Evolutionary conservation across 2,797 vertebrate species (phyloP), one percentile per base, ranked within the genome.

Genomic region (Holocentrus rufus): DNA sequence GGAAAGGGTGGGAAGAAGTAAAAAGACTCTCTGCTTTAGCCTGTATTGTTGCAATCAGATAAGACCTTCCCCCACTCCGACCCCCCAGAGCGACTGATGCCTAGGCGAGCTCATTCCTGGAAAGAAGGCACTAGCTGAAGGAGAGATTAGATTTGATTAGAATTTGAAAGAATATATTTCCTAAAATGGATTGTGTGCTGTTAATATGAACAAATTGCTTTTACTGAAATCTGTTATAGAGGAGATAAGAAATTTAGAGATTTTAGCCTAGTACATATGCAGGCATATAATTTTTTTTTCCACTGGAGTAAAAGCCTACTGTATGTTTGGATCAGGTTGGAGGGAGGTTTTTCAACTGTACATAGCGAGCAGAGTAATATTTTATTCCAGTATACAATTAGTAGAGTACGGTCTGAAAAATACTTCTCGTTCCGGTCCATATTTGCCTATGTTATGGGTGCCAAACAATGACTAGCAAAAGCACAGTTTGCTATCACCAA

Each of bases 381-480:
- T 63, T 81, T 61, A 52, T 60, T 76, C 46, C 58, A 69, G 5
- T 70, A 44, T 78, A 72, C 23, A 54, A 30, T 80, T 65, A 66
- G 57, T 71, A 71, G 27, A 52, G 60, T 65, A 59, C 34, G 75
- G 50, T 55, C 72, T 81, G 77, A 78, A 79, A 81, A 85, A 74
- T 77, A 75, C 83, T 82, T 85, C 81, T 90, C 85, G 74, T 81
- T 85, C 84, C 86, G 92, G 87, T 92, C 83, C 83, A 89, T 84
- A 91, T 89, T 89, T 92, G 90, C 93, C 91, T 91, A 87, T 90
- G 90, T 82, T 89, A 90, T 92, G 92, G 87, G 95, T 97, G 96
- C 96, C 95, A 98, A 97, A 96, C 93, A 93, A 92, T 94, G 94
- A 95, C 87, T 89, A 76, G 82, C 87, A 93, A 89, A 91, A 92